These are phyloP conservation scores for Halictus quadricinctus DNA, from an alignment of 2,888 invertebrate genomes.

Conservation along the genomic window DNA sequence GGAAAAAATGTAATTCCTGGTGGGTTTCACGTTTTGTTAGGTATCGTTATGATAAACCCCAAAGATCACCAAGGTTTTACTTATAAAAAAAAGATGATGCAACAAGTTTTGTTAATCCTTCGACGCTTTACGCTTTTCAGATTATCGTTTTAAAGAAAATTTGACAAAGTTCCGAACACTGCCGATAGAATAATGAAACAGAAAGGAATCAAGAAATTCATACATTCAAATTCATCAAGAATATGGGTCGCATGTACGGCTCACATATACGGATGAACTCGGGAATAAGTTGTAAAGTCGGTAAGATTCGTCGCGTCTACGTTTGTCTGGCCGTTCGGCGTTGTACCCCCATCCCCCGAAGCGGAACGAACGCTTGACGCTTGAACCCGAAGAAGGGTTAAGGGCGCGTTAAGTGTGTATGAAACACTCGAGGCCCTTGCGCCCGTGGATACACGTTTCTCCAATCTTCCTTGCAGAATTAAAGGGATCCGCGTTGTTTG, in stretches of 20 bases:
- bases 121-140: too few species aligned
- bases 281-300: neutral
- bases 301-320: neutral
- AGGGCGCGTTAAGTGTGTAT: conserved; percentile 26
- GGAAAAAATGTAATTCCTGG: neutral
- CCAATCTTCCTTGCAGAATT: conserved; percentile 24
- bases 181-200: neutral
- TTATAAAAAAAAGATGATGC: too few species aligned
- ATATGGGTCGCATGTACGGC: neutral
- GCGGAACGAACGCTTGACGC: conserved; percentile 1
- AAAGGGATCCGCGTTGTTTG: neutral
- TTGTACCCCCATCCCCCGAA: neutral
- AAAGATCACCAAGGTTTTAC: too few species aligned
- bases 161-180: neutral
- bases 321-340: conserved; percentile 18
- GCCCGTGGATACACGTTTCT: conserved; percentile 19
- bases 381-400: conserved; percentile 28
- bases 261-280: neutral
- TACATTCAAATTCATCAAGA: too few species aligned
- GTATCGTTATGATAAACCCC: neutral
- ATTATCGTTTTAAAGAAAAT: too few species aligned
- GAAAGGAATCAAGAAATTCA: neutral
- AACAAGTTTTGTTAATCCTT: too few species aligned
- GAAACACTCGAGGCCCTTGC: conserved; percentile 32
- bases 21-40: neutral